Conservation (phyloP, 2,113 vertebrate genomes). For the Lota lota region DNA sequence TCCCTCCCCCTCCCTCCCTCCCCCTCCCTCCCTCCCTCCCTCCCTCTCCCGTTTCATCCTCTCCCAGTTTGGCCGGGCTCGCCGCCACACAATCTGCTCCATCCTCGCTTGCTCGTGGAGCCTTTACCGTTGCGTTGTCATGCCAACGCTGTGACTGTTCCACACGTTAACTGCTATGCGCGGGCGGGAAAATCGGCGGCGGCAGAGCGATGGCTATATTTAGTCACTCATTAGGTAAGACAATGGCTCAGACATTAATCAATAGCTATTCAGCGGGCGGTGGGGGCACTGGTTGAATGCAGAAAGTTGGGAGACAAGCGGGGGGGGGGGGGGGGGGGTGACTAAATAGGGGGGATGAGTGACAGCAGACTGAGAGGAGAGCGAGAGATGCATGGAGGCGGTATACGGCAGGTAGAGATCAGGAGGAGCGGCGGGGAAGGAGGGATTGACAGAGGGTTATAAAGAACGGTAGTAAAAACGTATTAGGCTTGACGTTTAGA, state of each 20-base stretch:
- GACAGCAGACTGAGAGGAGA: slow-evolving; percentile 11
- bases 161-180: slow-evolving; percentile 44
- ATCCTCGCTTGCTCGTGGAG: slow-evolving; percentile 32
- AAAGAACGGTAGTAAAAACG: background rate
- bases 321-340: too few relatives aligned
- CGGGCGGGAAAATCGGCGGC: slow-evolving; percentile 31
- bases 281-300: slow-evolving; percentile 6
- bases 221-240: slow-evolving; percentile 59
- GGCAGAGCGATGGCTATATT: slow-evolving; percentile 50
- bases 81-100: slow-evolving; percentile 47
- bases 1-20: background rate
- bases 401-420: too few relatives aligned
- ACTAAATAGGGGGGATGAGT: background rate
- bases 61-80: slow-evolving; percentile 22
- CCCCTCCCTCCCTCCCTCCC: background rate
- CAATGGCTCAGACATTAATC: slow-evolving; percentile 53
- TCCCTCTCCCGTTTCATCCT: slow-evolving; percentile 25
- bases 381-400: background rate
- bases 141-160: slow-evolving; percentile 59
- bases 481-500: slow-evolving; percentile 29
- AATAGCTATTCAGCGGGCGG: slow-evolving; percentile 46
- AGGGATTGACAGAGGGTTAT: slow-evolving; percentile 8
- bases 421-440: background rate
- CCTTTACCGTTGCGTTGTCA: slow-evolving; percentile 60
- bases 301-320: slow-evolving; percentile 19